Conservation (phyloP, 1,140 invertebrate genomes). For the Macrobrachium rosenbergii region DNA sequence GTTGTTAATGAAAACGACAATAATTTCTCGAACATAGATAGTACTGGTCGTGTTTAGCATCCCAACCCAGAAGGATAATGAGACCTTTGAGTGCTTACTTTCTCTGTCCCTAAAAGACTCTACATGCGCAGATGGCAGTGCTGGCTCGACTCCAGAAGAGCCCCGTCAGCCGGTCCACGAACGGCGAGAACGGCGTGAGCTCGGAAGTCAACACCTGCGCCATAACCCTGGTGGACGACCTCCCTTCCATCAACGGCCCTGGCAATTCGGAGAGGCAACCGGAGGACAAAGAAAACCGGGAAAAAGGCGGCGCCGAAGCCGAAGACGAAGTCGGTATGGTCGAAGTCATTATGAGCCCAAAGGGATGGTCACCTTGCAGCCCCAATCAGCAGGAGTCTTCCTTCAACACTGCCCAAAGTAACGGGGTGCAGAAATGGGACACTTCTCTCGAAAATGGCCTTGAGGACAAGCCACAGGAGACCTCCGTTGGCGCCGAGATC, state of each 20-base stretch:
- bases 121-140: constrained; percentile 35
- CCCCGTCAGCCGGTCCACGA: not conserved
- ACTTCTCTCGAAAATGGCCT: no score
- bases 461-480: not conserved
- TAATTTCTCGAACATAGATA: no score
- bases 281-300: not conserved
- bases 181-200: not conserved
- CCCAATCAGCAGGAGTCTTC: not conserved
- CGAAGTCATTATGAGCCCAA: constrained; percentile 15
- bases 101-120: constrained; percentile 15
- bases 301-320: not conserved
- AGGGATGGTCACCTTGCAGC: not conserved
- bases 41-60: not conserved
- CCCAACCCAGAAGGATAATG: not conserved
- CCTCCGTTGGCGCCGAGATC: not conserved
- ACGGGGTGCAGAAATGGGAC: no score
- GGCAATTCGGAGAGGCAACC: no score
- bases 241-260: not conserved
- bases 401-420: not conserved
- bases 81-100: not conserved
- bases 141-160: constrained; percentile 38
- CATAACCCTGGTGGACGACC: constrained; percentile 37
- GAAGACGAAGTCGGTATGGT: not conserved
- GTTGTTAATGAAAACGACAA: no score
- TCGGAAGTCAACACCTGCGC: constrained; percentile 8